Base-by-base conservation (phyloP, 2,797 vertebrate genomes). In the Sebastes trivittatus region DNA sequence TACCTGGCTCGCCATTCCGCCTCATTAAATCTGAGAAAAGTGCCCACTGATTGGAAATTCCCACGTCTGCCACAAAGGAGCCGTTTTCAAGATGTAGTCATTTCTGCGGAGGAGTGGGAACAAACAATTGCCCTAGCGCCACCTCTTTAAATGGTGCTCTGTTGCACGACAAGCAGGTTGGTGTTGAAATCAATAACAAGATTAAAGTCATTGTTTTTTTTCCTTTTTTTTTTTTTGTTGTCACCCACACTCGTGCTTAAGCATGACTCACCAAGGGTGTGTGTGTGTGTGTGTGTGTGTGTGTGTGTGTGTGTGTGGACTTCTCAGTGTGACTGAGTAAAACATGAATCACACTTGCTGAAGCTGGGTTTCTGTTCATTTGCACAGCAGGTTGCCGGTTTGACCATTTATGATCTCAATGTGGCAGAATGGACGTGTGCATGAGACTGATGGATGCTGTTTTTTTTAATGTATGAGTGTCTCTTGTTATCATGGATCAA, bases 221-320 rank as follows among this genome's bases (percentile, higher is more conserved):
- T 59, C 11, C 4, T 32, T 2, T 2, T 64, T 14, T 60, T 59
- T 38, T 38, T 38, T 38, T 38, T 13, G 13, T 38, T 32, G 64
- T 86, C 86, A 90, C 85, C 89, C 83, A 92, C 92, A 81, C 78
- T 87, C 49, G 71, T 66, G 71, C 82, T 87, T 55, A 29, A 56
- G 78, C 46, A 22, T 88, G 87, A 90, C 68, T 92, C 90, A 89
- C 58, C 5, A 7, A 13, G 20, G 8, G 69, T 36, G 75, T 23
- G 23, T 23, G 23, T 23, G 23, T 23, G 23, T 23, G 20, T 49
- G 46, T 49, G 42, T 58, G 58, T 54, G 23, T 72, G 10, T 34
- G 34, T 36, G 34, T 34, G 30, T 32, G 34, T 36, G 59, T 56
- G 30, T 58, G 56, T 75, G 66, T 69, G 67, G 9, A 27, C 38